Evolutionary conservation across 2,113 vertebrate genomes (phyloP).

Genomic region (Oreochromis spilurus): DNA sequence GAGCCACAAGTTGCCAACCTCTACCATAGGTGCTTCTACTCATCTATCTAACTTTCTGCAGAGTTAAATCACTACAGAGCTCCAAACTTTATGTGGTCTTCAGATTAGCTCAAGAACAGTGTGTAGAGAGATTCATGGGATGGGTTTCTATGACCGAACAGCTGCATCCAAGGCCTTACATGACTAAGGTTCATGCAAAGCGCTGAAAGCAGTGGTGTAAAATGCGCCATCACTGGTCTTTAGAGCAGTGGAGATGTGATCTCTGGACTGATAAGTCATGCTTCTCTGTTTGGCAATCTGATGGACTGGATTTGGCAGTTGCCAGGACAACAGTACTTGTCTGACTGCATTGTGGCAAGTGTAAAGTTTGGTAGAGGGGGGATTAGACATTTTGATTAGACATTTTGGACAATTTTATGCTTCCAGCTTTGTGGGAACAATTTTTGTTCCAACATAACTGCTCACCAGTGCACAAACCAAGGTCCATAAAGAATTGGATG

Average conservation of each 20-base stretch:
- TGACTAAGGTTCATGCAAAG: accelerated
- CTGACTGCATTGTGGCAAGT: not conserved
- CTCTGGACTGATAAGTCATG: not conserved
- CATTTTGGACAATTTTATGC: not conserved
- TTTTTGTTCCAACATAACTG: not conserved
- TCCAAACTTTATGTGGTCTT: not conserved
- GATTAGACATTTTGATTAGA: not conserved
- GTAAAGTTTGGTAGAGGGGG: not conserved
- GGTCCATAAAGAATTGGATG: not conserved
- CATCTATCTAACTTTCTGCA: not conserved
- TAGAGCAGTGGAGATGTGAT: not conserved
- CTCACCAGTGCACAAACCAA: accelerated
- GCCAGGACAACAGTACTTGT: not conserved
- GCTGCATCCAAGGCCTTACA: not conserved
- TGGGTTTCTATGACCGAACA: not conserved
- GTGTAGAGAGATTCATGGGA: not conserved
- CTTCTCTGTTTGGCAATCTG: not conserved
- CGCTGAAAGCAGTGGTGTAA: accelerated
- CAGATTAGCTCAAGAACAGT: not conserved
- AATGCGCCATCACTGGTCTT: not conserved
- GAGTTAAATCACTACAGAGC: not conserved
- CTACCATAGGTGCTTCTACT: not conserved
- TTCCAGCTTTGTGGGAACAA: not conserved
- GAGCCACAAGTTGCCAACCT: not conserved
- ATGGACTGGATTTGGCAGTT: not conserved